Percentiles rank a stretch among this genome's conserved stretches.
phyloP scores from a whole-genome alignment of 2,113 vertebrate genomes.

The Puntigrus tetrazona region DNA sequence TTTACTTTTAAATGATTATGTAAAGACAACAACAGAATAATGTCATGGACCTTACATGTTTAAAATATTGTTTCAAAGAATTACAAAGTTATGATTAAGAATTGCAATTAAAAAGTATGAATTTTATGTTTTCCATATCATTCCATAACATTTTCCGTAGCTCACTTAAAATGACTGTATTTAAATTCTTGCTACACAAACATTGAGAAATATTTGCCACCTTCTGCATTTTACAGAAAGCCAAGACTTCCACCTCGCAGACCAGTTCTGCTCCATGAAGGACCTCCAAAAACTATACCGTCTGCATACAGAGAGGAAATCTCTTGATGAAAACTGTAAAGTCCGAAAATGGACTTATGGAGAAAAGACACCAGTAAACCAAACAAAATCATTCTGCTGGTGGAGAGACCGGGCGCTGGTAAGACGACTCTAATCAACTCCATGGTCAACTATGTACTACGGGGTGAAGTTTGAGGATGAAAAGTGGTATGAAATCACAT shows the following conservation, averaged over 20 bases:
- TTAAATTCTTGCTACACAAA: no score
- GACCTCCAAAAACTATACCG: not conserved
- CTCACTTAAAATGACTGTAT: no score
- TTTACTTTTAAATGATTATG: no score
- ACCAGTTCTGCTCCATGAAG: not conserved
- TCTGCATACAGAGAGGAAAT: not conserved
- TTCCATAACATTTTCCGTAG: no score
- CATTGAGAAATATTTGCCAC: no score
- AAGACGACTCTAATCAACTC: slow-evolving; percentile 58
- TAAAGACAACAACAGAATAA: no score
- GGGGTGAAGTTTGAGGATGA: slow-evolving; percentile 54
- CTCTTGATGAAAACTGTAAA: not conserved
- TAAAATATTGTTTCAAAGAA: no score
- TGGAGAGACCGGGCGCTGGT: slow-evolving; percentile 56
- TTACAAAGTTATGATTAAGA: no score
- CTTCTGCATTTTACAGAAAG: not conserved
- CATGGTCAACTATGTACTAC: slow-evolving; percentile 56
- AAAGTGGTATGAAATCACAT: slow-evolving; percentile 51
- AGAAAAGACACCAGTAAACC: not conserved
- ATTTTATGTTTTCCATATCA: no score
- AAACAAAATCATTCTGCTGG: slow-evolving; percentile 48
- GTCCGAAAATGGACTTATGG: slow-evolving; percentile 43
- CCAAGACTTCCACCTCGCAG: not conserved
- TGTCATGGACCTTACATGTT: no score
- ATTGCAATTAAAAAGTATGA: no score